Percentiles rank a stretch among this genome's conserved stretches.
Evolutionary conservation across 2,113 vertebrate genomes (phyloP).

Genomic region (Cyprinodon brontotheroides): DNA sequence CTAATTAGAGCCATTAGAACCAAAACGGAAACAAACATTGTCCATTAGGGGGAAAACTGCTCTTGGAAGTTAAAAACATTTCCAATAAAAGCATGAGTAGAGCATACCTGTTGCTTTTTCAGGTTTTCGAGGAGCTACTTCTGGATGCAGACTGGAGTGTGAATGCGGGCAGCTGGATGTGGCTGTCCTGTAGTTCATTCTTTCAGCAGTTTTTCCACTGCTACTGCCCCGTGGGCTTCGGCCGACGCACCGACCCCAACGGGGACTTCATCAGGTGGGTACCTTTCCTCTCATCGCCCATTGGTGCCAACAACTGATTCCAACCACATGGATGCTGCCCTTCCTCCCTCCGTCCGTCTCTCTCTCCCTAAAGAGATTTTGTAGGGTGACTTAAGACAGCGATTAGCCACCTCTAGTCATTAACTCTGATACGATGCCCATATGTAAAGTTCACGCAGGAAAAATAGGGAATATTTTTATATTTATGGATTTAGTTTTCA

Average conservation of each 20-base stretch:
- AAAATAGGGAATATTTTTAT: too few species aligned
- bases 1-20: neutral
- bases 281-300: conserved; percentile 40
- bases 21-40: neutral
- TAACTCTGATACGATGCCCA: neutral
- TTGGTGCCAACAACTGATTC: conserved; percentile 35
- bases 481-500: neutral
- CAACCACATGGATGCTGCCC: conserved; percentile 30
- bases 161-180: conserved; percentile 85
- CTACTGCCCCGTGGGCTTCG: conserved; percentile 84
- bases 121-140: conserved; percentile 82
- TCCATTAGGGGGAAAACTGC: neutral
- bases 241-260: conserved; percentile 81
- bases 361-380: conserved; percentile 36
- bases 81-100: neutral
- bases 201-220: conserved; percentile 85
- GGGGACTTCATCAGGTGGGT: conserved; percentile 84
- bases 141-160: conserved; percentile 84
- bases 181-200: conserved; percentile 82
- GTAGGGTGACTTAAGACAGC: neutral
- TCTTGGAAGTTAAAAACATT: neutral
- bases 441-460: too few species aligned
- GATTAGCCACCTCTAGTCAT: neutral
- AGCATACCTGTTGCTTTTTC: conserved; percentile 3
- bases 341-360: conserved; percentile 47